Evolutionary conservation across 2,888 invertebrate genomes (phyloP).

Genomic region (Poecilus cupreus): DNA sequence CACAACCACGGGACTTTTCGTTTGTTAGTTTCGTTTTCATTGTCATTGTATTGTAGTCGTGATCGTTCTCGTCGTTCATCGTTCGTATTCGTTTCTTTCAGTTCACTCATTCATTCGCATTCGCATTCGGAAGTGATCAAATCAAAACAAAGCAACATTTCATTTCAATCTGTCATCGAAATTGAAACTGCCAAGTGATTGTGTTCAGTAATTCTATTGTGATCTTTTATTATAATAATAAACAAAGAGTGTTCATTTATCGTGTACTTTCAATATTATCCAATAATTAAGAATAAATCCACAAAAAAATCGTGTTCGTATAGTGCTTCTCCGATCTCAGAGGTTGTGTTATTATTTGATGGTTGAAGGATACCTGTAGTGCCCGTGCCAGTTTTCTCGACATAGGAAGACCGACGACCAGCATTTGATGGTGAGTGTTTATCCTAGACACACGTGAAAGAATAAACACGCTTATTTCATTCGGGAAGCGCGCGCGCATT

Average conservation of each 20-base stretch:
- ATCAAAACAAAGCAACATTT: slow-evolving; percentile 24
- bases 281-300: slow-evolving; percentile 4
- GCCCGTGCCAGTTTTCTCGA: background rate
- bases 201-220: slow-evolving; percentile 55
- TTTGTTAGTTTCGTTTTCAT: slow-evolving; percentile 65
- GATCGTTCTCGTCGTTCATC: slow-evolving; percentile 12
- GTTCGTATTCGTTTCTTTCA: slow-evolving; percentile 18
- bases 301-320: slow-evolving; percentile 18
- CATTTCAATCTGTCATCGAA: slow-evolving; percentile 38
- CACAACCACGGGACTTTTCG: slow-evolving; percentile 66
- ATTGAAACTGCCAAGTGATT: slow-evolving; percentile 52
- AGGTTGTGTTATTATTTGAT: slow-evolving; percentile 10
- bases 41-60: slow-evolving; percentile 16
- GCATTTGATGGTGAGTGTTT: slow-evolving; percentile 40
- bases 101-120: slow-evolving; percentile 1
- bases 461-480: slow-evolving; percentile 37
- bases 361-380: slow-evolving; percentile 1
- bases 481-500: slow-evolving; percentile 33
- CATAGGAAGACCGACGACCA: background rate
- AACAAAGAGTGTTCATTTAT: slow-evolving; percentile 50
- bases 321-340: background rate
- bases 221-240: slow-evolving; percentile 49
- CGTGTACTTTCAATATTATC: slow-evolving; percentile 10
- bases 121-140: slow-evolving; percentile 17
- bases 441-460: slow-evolving; percentile 27